Evolutionary conservation across 2,113 vertebrate species (phyloP), one percentile per base, ranked within the genome.

Genomic region (Uria aalge): DNA sequence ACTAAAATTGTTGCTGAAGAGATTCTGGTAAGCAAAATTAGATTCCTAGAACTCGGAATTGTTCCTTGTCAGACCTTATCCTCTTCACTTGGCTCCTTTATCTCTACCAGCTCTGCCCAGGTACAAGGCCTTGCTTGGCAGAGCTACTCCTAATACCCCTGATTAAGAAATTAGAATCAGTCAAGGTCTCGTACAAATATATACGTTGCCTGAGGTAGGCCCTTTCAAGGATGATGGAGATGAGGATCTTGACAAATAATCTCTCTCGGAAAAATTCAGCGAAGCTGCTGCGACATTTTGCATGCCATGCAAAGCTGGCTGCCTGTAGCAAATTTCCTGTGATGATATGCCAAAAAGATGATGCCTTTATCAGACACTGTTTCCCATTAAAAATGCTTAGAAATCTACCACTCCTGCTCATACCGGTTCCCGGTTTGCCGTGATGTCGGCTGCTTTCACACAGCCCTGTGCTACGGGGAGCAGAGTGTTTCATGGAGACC

Each of bases 11-110:
- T 80, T 90, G 36, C 56, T 92, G 91, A 85, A 91, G 64, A 85
- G 48, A 89, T 75, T 41, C 77, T 53, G 53, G 69, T 90, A 75
- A 85, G 48, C 57, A 91, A 91, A 96, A 96, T 91, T 56, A 94
- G 69, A 95, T 96, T 95, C 40, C 20, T 86, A 34, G 80, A 92
- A 29, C 67, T 92, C 75, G 29, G 63, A 92, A 80, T 41, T 89
- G 60, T 89, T 89, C 38, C 21, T 76, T 96, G 89, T 92, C 80
- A 89, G 85, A 74, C 77, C 56, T 84, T 78, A 63, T 81, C 41
- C n/a, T 91, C 76, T 80, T 88, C 26, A 34, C 26, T 69, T 0
- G 0, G 47, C 52, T 89, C 47, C 56, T 74, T 90, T 81, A 66
- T 73, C 75, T 88, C 57, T 66, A 66, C 75, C 57, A 82, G 29